Conservation (phyloP, 2,888 invertebrate genomes). For the Drosophila hamatofila region DNA sequence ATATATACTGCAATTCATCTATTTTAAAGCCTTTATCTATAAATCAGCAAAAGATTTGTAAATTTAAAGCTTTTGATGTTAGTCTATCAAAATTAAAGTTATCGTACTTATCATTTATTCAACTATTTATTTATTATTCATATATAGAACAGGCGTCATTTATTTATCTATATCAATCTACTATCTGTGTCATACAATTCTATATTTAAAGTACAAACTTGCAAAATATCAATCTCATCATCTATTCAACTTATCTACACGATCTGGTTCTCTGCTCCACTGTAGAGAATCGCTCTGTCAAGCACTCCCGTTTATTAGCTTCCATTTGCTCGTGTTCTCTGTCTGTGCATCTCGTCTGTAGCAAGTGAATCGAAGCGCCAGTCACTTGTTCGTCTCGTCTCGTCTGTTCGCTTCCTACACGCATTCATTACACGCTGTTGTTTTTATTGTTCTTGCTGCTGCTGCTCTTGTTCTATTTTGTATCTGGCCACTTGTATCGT, state of each 20-base stretch:
- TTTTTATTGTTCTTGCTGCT: constrained; percentile 30
- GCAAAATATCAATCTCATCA: not conserved
- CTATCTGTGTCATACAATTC: too few species aligned
- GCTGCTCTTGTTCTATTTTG: constrained; percentile 58
- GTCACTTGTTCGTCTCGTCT: constrained; percentile 16
- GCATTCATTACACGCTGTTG: constrained; percentile 55
- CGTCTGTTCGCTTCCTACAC: constrained; percentile 50
- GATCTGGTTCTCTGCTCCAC: not conserved
- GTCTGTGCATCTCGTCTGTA: constrained; percentile 6
- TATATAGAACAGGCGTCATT: too few species aligned
- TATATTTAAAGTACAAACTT: not conserved
- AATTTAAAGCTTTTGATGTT: too few species aligned
- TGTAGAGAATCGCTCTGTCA: constrained; percentile 19
- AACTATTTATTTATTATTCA: too few species aligned
- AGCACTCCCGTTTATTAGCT: constrained; percentile 16
- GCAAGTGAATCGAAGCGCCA: constrained; percentile 47
- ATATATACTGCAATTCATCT: too few species aligned
- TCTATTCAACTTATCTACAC: not conserved
- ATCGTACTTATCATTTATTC: too few species aligned
- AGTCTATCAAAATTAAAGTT: too few species aligned
- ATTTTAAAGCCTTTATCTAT: too few species aligned
- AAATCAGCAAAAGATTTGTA: too few species aligned
- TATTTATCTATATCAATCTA: too few species aligned
- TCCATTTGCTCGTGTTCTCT: constrained; percentile 2
- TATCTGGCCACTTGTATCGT: constrained; percentile 76